Conservation (phyloP, 2,797 vertebrate species). For the Eospalax fontanierii region DNA sequence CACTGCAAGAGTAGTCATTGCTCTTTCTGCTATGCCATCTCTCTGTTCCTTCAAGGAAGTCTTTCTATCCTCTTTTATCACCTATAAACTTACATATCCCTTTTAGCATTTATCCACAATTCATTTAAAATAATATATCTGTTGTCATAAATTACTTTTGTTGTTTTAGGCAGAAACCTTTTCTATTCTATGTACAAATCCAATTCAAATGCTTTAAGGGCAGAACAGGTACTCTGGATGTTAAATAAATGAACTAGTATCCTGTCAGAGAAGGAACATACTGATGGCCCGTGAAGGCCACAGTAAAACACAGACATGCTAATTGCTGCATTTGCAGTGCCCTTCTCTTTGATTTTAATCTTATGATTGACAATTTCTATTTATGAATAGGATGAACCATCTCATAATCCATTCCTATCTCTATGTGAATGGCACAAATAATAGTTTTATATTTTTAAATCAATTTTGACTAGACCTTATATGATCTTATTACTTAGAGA, state of each 20-base stretch:
- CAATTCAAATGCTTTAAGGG: not conserved
- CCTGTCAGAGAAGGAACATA: not conserved
- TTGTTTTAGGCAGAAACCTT: not conserved
- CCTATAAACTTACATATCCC: not conserved
- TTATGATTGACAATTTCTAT: not conserved
- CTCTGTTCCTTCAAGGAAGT: not conserved
- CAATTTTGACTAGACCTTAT: not conserved
- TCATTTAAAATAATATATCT: not conserved
- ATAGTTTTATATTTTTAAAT: conserved; percentile 26
- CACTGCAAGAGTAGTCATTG: too few species aligned
- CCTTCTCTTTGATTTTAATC: not conserved
- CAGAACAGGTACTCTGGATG: not conserved
- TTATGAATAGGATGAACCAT: not conserved
- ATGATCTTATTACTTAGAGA: conserved; percentile 21
- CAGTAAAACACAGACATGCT: not conserved
- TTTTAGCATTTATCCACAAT: not conserved
- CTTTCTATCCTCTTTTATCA: not conserved
- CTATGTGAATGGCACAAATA: not conserved
- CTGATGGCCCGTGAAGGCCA: not conserved
- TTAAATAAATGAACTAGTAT: not conserved
- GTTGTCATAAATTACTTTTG: not conserved
- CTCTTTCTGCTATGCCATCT: too few species aligned
- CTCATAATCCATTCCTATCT: not conserved
- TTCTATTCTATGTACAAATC: not conserved
- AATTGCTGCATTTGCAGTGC: not conserved